Conservation (phyloP, 2,797 vertebrate genomes). For the Hylomyscus alleni region DNA sequence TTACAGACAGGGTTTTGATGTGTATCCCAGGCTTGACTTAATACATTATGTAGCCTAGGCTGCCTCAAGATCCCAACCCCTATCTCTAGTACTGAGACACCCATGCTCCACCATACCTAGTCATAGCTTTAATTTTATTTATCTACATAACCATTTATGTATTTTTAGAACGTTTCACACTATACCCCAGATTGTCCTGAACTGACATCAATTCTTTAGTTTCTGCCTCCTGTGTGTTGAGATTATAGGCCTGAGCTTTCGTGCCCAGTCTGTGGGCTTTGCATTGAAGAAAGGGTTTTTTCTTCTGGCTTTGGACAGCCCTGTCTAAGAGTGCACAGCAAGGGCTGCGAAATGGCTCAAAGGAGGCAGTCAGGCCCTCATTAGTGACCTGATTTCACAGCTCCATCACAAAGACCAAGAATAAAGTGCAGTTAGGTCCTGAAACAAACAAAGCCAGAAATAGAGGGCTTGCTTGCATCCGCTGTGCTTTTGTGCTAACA, state of each 20-base stretch:
- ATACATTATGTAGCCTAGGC: not conserved
- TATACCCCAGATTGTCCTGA: not conserved
- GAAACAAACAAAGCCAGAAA: not conserved
- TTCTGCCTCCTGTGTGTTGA: not conserved
- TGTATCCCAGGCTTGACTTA: not conserved
- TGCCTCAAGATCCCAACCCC: not conserved
- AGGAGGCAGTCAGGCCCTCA: not conserved
- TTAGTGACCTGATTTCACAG: conserved; percentile 39
- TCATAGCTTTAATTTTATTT: not conserved
- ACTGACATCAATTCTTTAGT: not conserved
- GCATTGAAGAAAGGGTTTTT: not conserved
- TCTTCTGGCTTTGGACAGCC: not conserved
- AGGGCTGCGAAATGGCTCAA: not conserved
- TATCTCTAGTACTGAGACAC: not conserved
- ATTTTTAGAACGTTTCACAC: not conserved
- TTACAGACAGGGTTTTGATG: no score
- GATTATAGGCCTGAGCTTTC: not conserved
- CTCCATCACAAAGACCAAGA: conserved; percentile 41
- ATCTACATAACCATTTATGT: no score
- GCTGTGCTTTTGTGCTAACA: not conserved
- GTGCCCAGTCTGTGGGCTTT: not conserved
- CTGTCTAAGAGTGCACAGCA: not conserved
- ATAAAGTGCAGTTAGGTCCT: not conserved
- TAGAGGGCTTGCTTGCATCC: not conserved
- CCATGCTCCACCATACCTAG: no score